Evolutionary conservation across 1,140 invertebrate species (phyloP).

Genomic region (Orchestia grillus): DNA sequence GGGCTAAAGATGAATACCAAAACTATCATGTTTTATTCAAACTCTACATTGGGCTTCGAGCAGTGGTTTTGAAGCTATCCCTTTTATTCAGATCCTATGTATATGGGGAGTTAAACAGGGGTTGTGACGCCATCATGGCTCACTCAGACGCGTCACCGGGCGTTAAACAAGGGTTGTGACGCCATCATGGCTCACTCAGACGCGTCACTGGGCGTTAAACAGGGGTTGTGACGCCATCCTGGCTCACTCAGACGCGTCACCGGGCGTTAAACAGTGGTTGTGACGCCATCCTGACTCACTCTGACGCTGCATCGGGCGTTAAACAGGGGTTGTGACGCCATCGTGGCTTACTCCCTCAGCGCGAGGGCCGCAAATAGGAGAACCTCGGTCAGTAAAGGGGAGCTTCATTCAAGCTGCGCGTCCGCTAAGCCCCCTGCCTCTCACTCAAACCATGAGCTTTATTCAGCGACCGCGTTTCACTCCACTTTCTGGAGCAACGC

Average conservation of each 20-base stretch:
- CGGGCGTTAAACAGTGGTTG: neutral
- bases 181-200: neutral
- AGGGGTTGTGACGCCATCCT: neutral
- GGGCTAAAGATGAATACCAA: neutral
- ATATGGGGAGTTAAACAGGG: neutral
- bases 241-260: neutral
- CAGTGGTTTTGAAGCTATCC: neutral
- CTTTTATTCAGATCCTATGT: neutral
- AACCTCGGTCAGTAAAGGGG: neutral
- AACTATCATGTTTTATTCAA: neutral
- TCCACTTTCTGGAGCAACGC: neutral
- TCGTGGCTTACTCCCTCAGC: neutral
- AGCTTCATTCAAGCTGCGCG: constrained; percentile 21
- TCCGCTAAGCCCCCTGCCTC: neutral
- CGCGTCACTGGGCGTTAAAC: neutral
- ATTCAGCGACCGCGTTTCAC: neutral
- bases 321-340: neutral
- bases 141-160: neutral
- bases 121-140: neutral
- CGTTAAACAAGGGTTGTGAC: neutral
- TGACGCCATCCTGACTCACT: neutral
- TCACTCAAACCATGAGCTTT: neutral
- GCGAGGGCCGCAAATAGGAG: neutral
- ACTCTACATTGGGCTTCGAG: neutral
- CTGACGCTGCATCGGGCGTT: neutral